Base-by-base conservation (phyloP, 1,140 invertebrate genomes). In the Sinonovacula constricta region DNA sequence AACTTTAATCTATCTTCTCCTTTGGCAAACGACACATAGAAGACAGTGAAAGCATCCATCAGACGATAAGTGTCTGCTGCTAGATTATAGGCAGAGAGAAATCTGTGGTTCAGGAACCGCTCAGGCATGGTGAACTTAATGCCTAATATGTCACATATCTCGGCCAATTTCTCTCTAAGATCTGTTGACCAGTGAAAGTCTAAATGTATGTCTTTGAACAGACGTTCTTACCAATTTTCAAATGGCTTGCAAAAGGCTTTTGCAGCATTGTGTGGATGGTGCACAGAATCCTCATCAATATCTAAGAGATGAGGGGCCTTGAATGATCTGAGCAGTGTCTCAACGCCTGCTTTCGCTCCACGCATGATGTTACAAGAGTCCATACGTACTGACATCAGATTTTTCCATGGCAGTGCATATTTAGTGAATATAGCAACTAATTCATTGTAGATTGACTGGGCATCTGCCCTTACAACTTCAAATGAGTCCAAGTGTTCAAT, bases 311-410 rank as follows among this genome's bases (percentile, higher is more conserved):
- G 81, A 5, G 65, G 70, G 18, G 81, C 79, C 36, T 70, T 82
- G 57, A 78, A 49, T 36, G 68, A 24, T 45, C 79, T 26, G 0
- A 88, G 26, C 30, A 68, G 70, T 3, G 63, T 67, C 75, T 88
- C 87, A 24, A 86, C n/a, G 18, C 87, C 85, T 60, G 45, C 39
- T 60, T 86, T 85, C n/a, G 30, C 53, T 1, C 87, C 86, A 15
- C 85, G 26, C 86, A 88, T 87, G 0, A 86, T 85, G 66, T 76
- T 82, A 57, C 85, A 87, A 0, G 80, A 86, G 59, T 88, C 87
- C 69, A 87, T 79, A 0, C 87, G 36, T 4, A 86, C 49, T 26
- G 85, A 84, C 15, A 85, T 56, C 36, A 86, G 30, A 65, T 87
- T 87, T 7, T 59, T 56, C 81, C 81, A 86, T 68, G 83, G 78